Evolutionary conservation across 1,140 invertebrate species (phyloP).

Genomic region (Lasioglossum albipes): DNA sequence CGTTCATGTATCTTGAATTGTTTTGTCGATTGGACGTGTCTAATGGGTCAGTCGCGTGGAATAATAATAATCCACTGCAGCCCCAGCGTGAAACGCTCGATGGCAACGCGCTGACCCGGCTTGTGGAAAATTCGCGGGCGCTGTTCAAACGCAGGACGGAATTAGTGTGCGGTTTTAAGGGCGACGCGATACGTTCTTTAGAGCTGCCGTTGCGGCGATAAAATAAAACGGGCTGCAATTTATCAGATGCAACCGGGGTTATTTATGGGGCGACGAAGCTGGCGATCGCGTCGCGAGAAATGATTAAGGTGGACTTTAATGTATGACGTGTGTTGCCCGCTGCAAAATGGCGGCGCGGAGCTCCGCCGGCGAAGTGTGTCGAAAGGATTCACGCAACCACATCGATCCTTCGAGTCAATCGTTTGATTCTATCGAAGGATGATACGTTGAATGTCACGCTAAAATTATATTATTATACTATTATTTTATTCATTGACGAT

Average conservation of each 20-base stretch:
- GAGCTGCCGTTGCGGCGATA: background rate
- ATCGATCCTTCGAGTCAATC: no score
- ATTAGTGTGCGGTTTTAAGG: conserved; percentile 11
- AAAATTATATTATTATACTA: no score
- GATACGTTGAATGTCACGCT: no score
- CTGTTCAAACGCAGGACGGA: background rate
- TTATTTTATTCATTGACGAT: no score
- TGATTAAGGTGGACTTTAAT: conserved; percentile 2
- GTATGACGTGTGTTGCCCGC: no score
- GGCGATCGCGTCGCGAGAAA: conserved; percentile 4
- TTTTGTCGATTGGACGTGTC: no score
- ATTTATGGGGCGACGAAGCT: conserved; percentile 26
- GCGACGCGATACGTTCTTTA: background rate
- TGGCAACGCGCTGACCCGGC: background rate
- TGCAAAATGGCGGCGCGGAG: background rate
- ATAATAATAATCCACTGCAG: no score
- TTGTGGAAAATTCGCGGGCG: background rate
- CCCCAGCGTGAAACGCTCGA: background rate
- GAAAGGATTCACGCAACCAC: no score
- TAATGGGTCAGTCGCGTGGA: no score
- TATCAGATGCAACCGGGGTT: conserved; percentile 15
- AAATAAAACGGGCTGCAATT: conserved; percentile 2
- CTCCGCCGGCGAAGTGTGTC: no score
- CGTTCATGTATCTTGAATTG: no score
- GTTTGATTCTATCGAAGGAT: no score